Percentiles rank a stretch among this genome's conserved stretches.
Conservation (phyloP, 2,113 vertebrate species). For the Anguilla japonica region DNA sequence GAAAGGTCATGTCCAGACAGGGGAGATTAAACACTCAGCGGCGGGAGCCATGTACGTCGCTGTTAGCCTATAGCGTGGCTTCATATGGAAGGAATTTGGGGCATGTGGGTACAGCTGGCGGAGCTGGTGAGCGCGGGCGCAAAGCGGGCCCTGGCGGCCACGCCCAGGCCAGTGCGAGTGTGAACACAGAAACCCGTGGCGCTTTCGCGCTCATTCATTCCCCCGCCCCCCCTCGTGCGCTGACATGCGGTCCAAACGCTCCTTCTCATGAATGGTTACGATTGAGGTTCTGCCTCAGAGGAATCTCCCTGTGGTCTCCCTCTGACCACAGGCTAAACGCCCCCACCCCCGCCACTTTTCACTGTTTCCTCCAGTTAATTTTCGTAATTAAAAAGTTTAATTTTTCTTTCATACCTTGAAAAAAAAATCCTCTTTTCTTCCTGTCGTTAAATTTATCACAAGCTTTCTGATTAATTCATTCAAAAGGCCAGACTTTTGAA, state of each 20-base stretch:
- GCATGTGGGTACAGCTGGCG: neutral
- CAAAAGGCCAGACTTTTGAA: neutral
- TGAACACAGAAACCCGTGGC: neutral
- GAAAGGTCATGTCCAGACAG: neutral
- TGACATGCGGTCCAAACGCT: neutral
- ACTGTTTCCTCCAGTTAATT: neutral
- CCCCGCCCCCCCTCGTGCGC: neutral
- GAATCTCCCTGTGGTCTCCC: neutral
- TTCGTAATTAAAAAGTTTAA: neutral
- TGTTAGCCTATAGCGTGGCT: conserved; percentile 3
- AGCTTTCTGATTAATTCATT: neutral
- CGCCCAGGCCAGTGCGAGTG: neutral
- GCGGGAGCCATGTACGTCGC: neutral
- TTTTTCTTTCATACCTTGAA: neutral
- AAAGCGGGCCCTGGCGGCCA: neutral
- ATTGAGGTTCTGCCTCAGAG: neutral
- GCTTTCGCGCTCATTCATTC: neutral
- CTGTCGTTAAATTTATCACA: neutral
- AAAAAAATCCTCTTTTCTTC: neutral
- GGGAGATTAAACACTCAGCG: conserved; percentile 5
- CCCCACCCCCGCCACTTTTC: neutral
- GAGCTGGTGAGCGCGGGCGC: neutral
- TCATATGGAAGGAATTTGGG: conserved; percentile 29
- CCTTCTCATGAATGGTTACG: neutral
- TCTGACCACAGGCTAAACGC: neutral